Percentiles rank a stretch among this genome's conserved stretches.
Conservation (phyloP, 2,113 vertebrate species). For the Panthera leo region DNA sequence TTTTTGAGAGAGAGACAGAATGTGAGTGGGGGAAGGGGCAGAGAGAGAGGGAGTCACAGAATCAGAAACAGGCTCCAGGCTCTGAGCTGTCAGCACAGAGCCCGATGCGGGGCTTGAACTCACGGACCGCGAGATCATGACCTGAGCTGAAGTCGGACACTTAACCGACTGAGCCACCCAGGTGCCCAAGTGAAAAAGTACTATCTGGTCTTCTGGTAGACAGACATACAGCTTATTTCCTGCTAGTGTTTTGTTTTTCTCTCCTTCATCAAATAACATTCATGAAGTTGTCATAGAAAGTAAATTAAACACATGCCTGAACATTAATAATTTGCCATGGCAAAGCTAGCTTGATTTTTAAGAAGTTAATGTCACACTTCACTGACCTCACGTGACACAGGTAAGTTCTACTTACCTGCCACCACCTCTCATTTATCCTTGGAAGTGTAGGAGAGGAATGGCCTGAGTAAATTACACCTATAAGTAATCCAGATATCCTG, state of each 20-base stretch:
- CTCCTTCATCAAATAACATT: neutral
- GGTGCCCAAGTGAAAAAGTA: neutral
- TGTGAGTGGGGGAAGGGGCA: no score
- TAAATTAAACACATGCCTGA: neutral
- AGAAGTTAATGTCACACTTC: neutral
- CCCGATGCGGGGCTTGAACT: no score
- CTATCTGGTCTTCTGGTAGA: neutral
- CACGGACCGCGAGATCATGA: no score
- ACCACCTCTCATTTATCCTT: neutral
- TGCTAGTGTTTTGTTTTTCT: neutral
- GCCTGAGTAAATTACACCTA: no score
- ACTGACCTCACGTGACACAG: neutral
- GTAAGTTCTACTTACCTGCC: neutral
- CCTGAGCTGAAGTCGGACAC: no score
- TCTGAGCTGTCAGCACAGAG: no score
- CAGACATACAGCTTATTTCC: neutral
- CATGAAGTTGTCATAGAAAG: constrained; percentile 15
- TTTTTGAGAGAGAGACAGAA: no score
- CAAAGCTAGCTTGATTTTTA: neutral
- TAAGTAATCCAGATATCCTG: neutral
- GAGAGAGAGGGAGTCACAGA: no score
- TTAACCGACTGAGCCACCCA: no score
- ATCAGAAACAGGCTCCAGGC: no score
- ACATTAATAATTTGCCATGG: neutral
- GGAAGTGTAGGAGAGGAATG: neutral